Percentiles rank a stretch among this genome's conserved stretches.
Evolutionary conservation across 2,888 invertebrate species (phyloP).

Genomic region (Ditylenchus weischeri): DNA sequence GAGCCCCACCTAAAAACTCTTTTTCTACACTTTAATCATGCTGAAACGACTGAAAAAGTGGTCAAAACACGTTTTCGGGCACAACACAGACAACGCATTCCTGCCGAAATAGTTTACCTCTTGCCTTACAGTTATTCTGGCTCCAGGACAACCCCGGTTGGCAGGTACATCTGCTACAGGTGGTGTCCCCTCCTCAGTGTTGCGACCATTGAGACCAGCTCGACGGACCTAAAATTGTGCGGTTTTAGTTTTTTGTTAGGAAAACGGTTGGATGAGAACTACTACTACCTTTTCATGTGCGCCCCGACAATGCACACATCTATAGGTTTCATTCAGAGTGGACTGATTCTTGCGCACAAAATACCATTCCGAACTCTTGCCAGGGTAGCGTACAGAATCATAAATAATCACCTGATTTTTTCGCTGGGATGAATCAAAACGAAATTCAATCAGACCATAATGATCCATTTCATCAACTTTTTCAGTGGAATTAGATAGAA

Average conservation of each 20-base stretch:
- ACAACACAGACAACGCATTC: too few relatives aligned
- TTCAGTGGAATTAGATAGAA: too few relatives aligned
- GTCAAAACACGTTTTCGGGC: too few relatives aligned
- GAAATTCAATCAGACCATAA: conserved; percentile 28
- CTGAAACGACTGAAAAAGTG: too few relatives aligned
- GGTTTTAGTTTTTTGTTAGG: too few relatives aligned
- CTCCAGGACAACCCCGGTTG: conserved; percentile 20
- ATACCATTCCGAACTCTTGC: conserved; percentile 33
- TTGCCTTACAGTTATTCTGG: conserved; percentile 28
- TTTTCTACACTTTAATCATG: too few relatives aligned
- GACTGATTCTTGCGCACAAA: conserved; percentile 30
- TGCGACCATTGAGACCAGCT: background rate
- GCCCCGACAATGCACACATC: conserved; percentile 33
- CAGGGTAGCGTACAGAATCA: conserved; percentile 26
- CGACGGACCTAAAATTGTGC: conserved; percentile 5
- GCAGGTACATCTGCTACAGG: background rate
- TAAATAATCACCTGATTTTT: conserved; percentile 34
- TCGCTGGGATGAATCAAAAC: conserved; percentile 30
- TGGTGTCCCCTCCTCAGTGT: conserved; percentile 17
- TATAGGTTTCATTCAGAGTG: conserved; percentile 32
- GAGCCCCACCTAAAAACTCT: too few relatives aligned
- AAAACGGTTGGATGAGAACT: too few relatives aligned
- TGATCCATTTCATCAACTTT: conserved; percentile 8
- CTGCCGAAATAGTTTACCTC: background rate
- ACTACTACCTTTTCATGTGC: conserved; percentile 8